phyloP scores from a whole-genome alignment of 2,797 vertebrate species.

The Smutsia gigantea region DNA sequence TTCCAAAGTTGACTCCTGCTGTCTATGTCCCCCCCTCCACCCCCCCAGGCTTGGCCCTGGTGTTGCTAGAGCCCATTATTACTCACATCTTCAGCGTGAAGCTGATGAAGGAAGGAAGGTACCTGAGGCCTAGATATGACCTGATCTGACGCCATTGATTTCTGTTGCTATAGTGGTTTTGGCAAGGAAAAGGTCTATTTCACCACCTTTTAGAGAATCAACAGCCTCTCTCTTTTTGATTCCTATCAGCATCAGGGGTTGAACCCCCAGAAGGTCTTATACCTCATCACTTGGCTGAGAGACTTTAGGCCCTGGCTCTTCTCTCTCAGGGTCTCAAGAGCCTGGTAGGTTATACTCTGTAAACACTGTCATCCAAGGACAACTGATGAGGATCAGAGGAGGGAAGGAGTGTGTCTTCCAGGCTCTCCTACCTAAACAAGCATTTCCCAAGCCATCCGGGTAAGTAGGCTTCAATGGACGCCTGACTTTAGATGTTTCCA shows the following conservation, averaged over 20 bases:
- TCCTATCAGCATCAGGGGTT: neutral
- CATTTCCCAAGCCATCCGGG: neutral
- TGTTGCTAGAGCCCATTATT: fast-evolving
- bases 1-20: neutral
- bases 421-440: neutral
- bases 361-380: neutral
- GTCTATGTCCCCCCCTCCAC: no score
- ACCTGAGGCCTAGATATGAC: neutral
- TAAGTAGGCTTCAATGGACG: neutral
- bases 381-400: neutral
- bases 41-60: fast-evolving
- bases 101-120: neutral
- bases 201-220: neutral
- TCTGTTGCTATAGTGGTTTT: neutral
- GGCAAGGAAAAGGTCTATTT: neutral
- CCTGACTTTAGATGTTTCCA: neutral
- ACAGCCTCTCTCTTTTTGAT: neutral
- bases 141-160: neutral
- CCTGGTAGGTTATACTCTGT: neutral
- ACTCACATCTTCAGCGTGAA: neutral
- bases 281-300: neutral
- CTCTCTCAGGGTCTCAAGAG: neutral
- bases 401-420: neutral
- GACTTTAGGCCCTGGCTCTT: neutral
- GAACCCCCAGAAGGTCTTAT: neutral